These are phyloP conservation scores for Crepidodera aurea DNA, from an alignment of 2,888 invertebrate genomes.

Conservation along the genomic window DNA sequence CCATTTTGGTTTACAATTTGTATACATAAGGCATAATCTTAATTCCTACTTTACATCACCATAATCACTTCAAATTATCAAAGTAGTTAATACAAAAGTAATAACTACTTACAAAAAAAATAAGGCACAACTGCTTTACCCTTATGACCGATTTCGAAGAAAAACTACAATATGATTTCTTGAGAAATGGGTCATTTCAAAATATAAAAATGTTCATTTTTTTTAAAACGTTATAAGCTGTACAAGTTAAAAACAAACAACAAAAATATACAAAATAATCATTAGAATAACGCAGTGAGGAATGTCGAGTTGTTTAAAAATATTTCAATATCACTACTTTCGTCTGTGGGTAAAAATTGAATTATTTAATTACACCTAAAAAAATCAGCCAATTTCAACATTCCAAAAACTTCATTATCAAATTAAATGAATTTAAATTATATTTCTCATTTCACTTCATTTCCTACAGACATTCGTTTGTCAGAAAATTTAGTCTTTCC, in stretches of 20 bases:
- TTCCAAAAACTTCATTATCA: too few relatives aligned
- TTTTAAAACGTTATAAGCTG: slow-evolving; percentile 40
- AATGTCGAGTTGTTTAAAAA: slow-evolving; percentile 22
- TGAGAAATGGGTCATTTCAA: slow-evolving; percentile 27
- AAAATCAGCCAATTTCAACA: too few relatives aligned
- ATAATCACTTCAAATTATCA: slow-evolving; percentile 37
- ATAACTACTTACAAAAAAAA: slow-evolving; percentile 37
- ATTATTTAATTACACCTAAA: too few relatives aligned
- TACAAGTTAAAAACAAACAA: slow-evolving; percentile 47
- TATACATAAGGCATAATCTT: slow-evolving; percentile 51
- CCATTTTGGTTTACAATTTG: slow-evolving; percentile 53
- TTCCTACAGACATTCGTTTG: too few relatives aligned
- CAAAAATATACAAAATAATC: slow-evolving; percentile 45
- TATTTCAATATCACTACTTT: neutral
- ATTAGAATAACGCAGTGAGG: slow-evolving; percentile 32
- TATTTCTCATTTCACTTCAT: too few relatives aligned
- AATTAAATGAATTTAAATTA: too few relatives aligned
- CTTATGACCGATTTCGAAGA: slow-evolving; percentile 19
- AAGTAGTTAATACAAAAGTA: slow-evolving; percentile 42
- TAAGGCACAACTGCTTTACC: slow-evolving; percentile 48
- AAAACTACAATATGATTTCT: neutral
- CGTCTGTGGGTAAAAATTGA: too few relatives aligned
- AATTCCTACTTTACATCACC: slow-evolving; percentile 44
- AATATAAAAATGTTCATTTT: slow-evolving; percentile 24
- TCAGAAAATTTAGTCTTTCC: too few relatives aligned